phyloP scores from a whole-genome alignment of 2,113 vertebrate species.

The Opisthocomus hoazin region DNA sequence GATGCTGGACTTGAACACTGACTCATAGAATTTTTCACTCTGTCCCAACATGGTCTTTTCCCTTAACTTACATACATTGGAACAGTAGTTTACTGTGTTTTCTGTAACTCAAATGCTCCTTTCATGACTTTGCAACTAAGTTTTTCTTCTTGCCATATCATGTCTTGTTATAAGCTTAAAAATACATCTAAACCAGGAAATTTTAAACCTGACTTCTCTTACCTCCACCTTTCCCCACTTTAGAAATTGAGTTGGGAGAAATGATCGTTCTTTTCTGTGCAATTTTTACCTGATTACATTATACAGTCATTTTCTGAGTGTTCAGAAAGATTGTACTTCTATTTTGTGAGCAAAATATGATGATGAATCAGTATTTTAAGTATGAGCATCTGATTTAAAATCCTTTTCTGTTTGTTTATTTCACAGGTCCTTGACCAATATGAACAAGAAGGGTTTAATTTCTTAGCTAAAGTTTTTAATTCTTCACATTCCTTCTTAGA shows the following conservation, averaged over 20 bases:
- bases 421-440: conserved; percentile 93
- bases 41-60: neutral
- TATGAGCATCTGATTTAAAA: neutral
- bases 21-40: neutral
- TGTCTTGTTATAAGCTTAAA: neutral
- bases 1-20: neutral
- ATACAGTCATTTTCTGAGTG: neutral
- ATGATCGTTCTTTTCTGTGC: neutral
- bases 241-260: neutral
- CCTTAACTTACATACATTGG: neutral
- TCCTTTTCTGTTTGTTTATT: neutral
- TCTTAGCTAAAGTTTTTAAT: conserved; percentile 94
- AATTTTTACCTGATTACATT: neutral
- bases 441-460: conserved; percentile 89
- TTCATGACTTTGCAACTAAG: neutral
- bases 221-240: neutral
- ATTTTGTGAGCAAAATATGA: neutral
- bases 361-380: neutral
- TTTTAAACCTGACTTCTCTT: neutral
- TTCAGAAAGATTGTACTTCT: neutral
- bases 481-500: conserved; percentile 99
- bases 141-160: neutral
- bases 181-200: neutral
- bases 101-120: neutral
- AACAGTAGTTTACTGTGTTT: neutral